Evolutionary conservation across 2,113 vertebrate species (phyloP).

Genomic region (Oryzias celebensis): DNA sequence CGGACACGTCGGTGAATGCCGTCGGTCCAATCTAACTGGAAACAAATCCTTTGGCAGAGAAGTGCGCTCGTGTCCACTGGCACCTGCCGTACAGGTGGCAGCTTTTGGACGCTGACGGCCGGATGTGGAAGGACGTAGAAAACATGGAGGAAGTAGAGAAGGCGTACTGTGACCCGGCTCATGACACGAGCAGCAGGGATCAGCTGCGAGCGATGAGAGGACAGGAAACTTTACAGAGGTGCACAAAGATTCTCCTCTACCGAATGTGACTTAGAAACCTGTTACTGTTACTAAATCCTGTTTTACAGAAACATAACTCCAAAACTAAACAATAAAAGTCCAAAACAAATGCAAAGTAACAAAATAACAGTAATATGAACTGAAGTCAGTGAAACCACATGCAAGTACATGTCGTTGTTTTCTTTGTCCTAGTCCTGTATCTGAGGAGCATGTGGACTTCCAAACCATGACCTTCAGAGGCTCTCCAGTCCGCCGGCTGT

Average conservation of each 20-base stretch:
- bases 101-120: conserved; percentile 41
- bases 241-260: background rate
- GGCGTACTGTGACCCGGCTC: conserved; percentile 83
- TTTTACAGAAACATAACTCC: too few species aligned
- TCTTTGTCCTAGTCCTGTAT: conserved; percentile 23
- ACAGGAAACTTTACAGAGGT: conserved; percentile 25
- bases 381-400: background rate
- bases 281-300: too few species aligned
- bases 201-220: accelerated
- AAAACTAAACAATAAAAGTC: too few species aligned
- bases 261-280: too few species aligned
- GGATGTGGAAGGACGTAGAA: conserved; percentile 77
- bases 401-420: too few species aligned
- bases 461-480: conserved; percentile 72
- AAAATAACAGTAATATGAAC: background rate
- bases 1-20: too few species aligned
- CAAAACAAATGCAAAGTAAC: too few species aligned
- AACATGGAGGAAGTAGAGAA: conserved; percentile 84
- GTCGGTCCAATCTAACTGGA: too few species aligned
- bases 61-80: conserved; percentile 83
- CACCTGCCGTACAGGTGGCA: conserved; percentile 91
- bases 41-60: conserved; percentile 66
- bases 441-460: conserved; percentile 73
- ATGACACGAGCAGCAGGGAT: conserved; percentile 44
- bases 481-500: conserved; percentile 81